Percentiles rank a stretch among this genome's conserved stretches.
phyloP scores from a whole-genome alignment of 1,140 invertebrate genomes.

The Venturia canescens region DNA sequence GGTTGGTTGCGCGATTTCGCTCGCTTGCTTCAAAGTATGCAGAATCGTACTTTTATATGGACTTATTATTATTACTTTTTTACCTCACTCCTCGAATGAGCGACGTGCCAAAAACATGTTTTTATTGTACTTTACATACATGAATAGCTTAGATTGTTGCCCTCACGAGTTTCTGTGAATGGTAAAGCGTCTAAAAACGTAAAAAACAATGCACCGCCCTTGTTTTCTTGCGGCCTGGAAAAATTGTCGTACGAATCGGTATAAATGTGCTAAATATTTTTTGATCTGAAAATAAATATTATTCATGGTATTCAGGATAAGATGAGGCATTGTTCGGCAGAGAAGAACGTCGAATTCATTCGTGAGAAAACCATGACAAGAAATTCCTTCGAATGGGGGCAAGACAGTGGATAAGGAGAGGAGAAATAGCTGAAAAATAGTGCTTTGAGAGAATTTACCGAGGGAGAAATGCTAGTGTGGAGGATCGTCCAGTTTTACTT shows the following conservation, averaged over 20 bases:
- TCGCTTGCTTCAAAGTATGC: not conserved
- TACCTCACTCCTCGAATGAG: not conserved
- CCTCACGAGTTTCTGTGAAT: not conserved
- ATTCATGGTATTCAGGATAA: too few relatives aligned
- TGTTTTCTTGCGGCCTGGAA: too few relatives aligned
- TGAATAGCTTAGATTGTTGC: not conserved
- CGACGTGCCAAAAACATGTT: not conserved
- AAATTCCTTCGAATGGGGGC: not conserved
- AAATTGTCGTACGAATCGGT: too few relatives aligned
- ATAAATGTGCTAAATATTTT: too few relatives aligned
- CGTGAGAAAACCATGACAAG: not conserved
- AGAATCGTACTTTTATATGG: too few relatives aligned
- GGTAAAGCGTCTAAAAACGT: not conserved
- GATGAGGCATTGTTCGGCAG: too few relatives aligned
- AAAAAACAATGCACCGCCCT: too few relatives aligned
- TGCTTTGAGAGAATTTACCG: slow-evolving; percentile 31
- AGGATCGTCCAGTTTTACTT: not conserved
- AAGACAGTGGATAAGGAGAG: not conserved
- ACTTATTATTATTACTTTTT: too few relatives aligned
- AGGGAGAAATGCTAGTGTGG: slow-evolving; percentile 5
- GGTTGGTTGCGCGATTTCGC: not conserved
- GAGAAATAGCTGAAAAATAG: slow-evolving; percentile 5
- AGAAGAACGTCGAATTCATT: not conserved
- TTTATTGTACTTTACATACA: not conserved
- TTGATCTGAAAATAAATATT: too few relatives aligned